Evolutionary conservation across 2,113 vertebrate species (phyloP).

Genomic region (Hydrolagus affinis): DNA sequence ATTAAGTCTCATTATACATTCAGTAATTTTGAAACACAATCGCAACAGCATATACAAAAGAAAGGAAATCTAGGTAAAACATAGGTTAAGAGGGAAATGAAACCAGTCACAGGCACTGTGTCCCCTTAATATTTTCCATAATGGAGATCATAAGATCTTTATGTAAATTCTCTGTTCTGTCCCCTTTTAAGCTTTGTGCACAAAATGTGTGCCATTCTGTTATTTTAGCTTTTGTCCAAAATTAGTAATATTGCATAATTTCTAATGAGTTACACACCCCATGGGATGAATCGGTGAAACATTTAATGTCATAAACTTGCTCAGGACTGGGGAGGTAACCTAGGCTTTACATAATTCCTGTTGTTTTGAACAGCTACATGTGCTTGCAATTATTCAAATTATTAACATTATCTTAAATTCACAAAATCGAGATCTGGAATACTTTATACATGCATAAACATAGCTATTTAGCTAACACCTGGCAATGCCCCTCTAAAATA

Average conservation of each 20-base stretch:
- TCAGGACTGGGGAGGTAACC: not conserved
- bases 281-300: constrained; percentile 5
- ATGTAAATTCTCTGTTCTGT: too few species aligned
- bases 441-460: too few species aligned
- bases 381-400: not conserved
- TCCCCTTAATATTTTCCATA: not conserved
- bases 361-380: constrained; percentile 1
- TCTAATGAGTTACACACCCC: not conserved
- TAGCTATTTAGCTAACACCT: too few species aligned
- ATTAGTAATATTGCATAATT: not conserved
- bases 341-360: not conserved
- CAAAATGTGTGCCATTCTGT: too few species aligned
- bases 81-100: not conserved
- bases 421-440: too few species aligned
- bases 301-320: not conserved
- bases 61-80: not conserved
- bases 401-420: not conserved
- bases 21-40: not conserved
- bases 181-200: too few species aligned
- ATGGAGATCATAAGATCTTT: not conserved
- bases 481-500: too few species aligned
- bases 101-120: not conserved
- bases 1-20: not conserved
- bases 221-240: not conserved
- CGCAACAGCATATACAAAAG: not conserved